Evolutionary conservation across 1,140 invertebrate species (phyloP), one percentile per base, ranked within the genome.

Genomic region (Cheumatopsyche charites): DNA sequence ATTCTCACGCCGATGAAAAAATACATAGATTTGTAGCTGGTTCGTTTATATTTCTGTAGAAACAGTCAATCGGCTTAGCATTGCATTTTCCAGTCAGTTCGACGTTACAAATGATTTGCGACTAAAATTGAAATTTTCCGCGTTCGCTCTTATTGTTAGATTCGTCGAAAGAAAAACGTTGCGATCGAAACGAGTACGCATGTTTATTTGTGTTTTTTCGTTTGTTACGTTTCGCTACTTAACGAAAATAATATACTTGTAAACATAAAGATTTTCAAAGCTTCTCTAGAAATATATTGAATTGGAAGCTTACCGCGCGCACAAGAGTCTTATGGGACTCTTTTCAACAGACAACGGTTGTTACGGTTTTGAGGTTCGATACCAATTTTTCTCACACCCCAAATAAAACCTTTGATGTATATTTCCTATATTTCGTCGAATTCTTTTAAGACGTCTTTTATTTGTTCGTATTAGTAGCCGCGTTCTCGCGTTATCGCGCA

Each of bases 261-360:
- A 58, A 58, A 58, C 55, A 58, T 58, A 58, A 58, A 58, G 55
- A 58, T 21, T 58, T 58, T 58, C 55, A 58, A 58, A 58, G 55
- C 55, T 58, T 58, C 25, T 58, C 55, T 58, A 58, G 55, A 58
- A 58, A 42, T 23, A 47, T 66, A 17, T n/a, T 66, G 63, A 66
- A 66, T 66, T 47, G 63, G 41, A 26, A 42, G 63, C 41, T 66
- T 66, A 66, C 13, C 4, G 23, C 63, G 63, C 12, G 15, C 63
- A 66, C 63, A 66, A 66, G 63, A 66, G 63, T 66, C 63, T 66
- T 66, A 58, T n/a, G 55, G 23, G 55, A 58, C 55, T 58, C 21
- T 58, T 58, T 26, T 19, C 13, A 66, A 17, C 23, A 41, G 61
- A 41, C 61, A 62, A 62, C 42, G 23, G 42, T 42, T 19, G 63